A percentile compares a stretch with the other conserved stretches of the same genome.
Evolutionary conservation across 2,797 vertebrate species (phyloP).

Genomic region (Gymnoscopelus braueri): DNA sequence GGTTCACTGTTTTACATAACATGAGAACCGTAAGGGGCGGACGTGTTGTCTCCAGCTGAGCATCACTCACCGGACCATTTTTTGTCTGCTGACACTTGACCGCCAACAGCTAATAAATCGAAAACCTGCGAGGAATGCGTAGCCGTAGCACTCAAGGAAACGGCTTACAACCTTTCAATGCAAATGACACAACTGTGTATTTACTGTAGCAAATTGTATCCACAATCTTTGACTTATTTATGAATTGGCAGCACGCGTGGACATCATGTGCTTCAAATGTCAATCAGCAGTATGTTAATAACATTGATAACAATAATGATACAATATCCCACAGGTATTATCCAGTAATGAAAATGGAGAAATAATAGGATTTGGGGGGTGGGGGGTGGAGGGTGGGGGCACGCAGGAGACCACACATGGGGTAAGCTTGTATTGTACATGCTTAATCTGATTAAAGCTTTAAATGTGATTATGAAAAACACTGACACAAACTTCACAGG

Average conservation of each 20-base stretch:
- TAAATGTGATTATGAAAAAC: slow-evolving; percentile 80
- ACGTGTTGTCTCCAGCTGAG: slow-evolving; percentile 24
- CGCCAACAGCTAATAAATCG: slow-evolving; percentile 32
- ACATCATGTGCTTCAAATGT: slow-evolving; percentile 59
- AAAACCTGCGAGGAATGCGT: slow-evolving; percentile 52
- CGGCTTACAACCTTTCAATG: slow-evolving; percentile 17
- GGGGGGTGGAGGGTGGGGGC: slow-evolving; percentile 39
- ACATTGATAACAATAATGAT: slow-evolving; percentile 76
- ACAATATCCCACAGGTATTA: slow-evolving; percentile 84
- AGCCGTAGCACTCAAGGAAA: slow-evolving; percentile 28
- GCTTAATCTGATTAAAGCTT: slow-evolving; percentile 82
- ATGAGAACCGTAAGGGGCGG: slow-evolving; percentile 18
- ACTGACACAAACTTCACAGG: slow-evolving; percentile 82
- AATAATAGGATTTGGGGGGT: slow-evolving; percentile 78
- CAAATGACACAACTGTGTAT: slow-evolving; percentile 29
- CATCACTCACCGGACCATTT: slow-evolving; percentile 24
- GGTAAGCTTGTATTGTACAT: slow-evolving; percentile 80
- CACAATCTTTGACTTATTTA: slow-evolving; percentile 7
- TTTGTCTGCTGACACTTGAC: slow-evolving; percentile 42
- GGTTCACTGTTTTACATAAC: slow-evolving; percentile 27
- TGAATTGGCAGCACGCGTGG: slow-evolving; percentile 35
- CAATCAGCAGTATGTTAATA: slow-evolving; percentile 67
- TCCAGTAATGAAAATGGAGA: slow-evolving; percentile 77
- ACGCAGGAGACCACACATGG: slow-evolving; percentile 80
- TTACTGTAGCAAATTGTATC: slow-evolving; percentile 20